Base-by-base conservation (phyloP, 1,140 invertebrate genomes). In the Zaprionus ghesquierei region DNA sequence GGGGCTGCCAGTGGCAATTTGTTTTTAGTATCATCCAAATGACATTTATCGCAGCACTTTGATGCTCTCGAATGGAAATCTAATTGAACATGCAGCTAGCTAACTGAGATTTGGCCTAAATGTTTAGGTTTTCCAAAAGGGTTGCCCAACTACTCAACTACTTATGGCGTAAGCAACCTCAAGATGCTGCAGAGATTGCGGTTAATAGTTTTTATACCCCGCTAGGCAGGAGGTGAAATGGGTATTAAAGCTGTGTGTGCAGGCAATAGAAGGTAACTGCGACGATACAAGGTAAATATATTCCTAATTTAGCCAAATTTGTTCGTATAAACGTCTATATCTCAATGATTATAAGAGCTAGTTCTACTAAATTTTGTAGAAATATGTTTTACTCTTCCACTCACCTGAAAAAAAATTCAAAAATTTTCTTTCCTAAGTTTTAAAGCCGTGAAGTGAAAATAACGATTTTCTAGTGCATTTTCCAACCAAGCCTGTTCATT, bases 41-140 rank as follows among this genome's bases (percentile, higher is more conserved):
- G 79, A 60, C 79, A 76, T 77, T 80, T 77, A 80, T 58, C 69
- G 62, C 41, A 66, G 74, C 79, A 69, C 79, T 89, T 77, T 89
- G 79, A 87, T 87, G 84, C 61, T 65, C 72, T 22, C 76, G 79
- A 87, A 87, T 89, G 84, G 84, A 70, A 82, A 87, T 87, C 82
- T 89, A 87, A 87, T 87, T 89, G 82, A 69, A 74, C 61, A 2
- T 5, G 35, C 13, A 13, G 33, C 4, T 1, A 38, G 33, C 13
- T 15, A 38, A 38, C 33, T 38, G 66, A 70, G 73, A 41, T 41
- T n/a, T 41, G 35, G 35, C 35, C 35, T 41, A 41, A 6, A 41
- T 41, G 35, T 15, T 15, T 15, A 33, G 5, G n/a, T 6, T 6
- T 38, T n/a, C 35, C n/a, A n/a, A 41, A 41, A 41, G 35, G 35